Evolutionary conservation across 2,888 invertebrate species (phyloP), one percentile per base, ranked within the genome.

Genomic region (Lagria hirta): DNA sequence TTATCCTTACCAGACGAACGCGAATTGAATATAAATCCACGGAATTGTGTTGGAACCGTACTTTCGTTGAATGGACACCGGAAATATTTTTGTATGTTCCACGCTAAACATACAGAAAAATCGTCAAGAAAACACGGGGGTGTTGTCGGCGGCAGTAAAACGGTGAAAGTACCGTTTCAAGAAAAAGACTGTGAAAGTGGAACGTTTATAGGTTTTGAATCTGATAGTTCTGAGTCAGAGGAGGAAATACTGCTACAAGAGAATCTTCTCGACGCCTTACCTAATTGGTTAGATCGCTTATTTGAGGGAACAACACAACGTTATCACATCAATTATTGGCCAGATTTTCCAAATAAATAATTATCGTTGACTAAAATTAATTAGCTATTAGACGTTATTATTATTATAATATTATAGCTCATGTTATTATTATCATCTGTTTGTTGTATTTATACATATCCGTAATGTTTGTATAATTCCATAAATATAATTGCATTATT

Each of bases 81-180:
- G 51, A 93, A 94, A 74, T 97, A 98, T 77, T 98, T 95, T 76
- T 97, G 95, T 71, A 95, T 99, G 78, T 99, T 96, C 75, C 98
- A 99, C 75, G 93, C 93, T 42, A 95, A 92, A 73, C 94, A 95
- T 72, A 89, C 90, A 1, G 93, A 92, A 73, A 78, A 80, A 44
- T 81, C 80, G 60, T 24, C 26, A 4, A 47, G 33, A 10, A 38
- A 43, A 15, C 35, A 21, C 14, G 46, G 21, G 14, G 37, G 6
- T 14, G 23, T 11, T 17, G 3, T 5, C 16, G n/a, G n/a, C n/a
- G n/a, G n/a, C n/a, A 24, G 23, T 13, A 45, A 38, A 18, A 23
- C 12, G 16, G 10, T 12, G 26, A 41, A 18, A 23, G n/a, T n/a
- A n/a, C 13, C 23, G 6, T 37, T 14, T 11, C 28, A 43, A 14